Percentiles rank a stretch among this genome's conserved stretches.
Conservation (phyloP, 1,140 invertebrate species). For the Drosophila bifasciata region DNA sequence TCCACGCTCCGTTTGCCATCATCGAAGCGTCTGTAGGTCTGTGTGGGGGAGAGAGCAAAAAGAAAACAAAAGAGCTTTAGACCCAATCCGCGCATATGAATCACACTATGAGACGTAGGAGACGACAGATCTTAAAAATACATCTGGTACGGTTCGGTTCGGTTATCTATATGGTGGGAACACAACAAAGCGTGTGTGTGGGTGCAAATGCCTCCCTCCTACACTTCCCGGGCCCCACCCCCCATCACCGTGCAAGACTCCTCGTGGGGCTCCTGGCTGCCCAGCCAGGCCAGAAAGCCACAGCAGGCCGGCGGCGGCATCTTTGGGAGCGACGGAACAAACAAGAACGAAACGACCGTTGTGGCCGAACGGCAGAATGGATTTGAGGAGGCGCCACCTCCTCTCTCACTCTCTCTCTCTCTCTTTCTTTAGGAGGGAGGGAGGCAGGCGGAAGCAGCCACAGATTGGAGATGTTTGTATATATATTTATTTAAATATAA, state of each 20-base stretch:
- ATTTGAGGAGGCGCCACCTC: conserved; percentile 48
- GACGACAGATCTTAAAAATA: conserved; percentile 30
- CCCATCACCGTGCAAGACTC: conserved; percentile 24
- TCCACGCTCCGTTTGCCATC: conserved; percentile 85
- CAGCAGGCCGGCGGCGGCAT: conserved; percentile 5
- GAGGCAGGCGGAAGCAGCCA: too few species aligned
- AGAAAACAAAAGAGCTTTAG: conserved; percentile 7
- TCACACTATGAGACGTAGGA: conserved; percentile 5
- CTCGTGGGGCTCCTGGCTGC: neutral
- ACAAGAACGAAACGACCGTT: conserved; percentile 21
- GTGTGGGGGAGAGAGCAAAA: neutral
- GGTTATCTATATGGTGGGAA: conserved; percentile 17
- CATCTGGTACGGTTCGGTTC: conserved; percentile 2
- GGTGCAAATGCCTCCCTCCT: conserved; percentile 55
- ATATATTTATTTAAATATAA: too few species aligned
- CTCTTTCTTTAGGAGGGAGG: too few species aligned
- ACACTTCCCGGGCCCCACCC: neutral
- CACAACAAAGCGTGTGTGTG: conserved; percentile 61
- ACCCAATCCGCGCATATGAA: neutral
- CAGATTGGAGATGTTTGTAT: too few species aligned
- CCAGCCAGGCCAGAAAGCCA: conserved; percentile 1
- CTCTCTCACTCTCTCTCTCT: too few species aligned
- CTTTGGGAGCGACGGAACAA: neutral
- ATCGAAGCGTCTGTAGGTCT: conserved; percentile 83
- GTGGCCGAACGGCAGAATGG: conserved; percentile 7